A percentile compares a stretch with the other conserved stretches of the same genome.
Evolutionary conservation across 35 echinoderm and acorn worm genomes (phyloP).

Genomic region (Heliocidaris tuberculata): DNA sequence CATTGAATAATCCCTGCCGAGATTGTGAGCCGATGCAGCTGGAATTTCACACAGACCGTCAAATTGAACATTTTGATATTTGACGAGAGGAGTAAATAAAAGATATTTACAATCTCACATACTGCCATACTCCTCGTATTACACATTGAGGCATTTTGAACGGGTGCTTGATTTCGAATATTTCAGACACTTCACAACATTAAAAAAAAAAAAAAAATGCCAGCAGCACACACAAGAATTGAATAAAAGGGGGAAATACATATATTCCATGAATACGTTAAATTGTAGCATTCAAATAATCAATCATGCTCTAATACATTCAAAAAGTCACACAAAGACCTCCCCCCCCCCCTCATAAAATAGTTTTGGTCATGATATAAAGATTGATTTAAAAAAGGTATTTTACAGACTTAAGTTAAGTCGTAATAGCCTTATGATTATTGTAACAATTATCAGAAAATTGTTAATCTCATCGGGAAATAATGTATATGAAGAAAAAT

Average conservation of each 20-base stretch:
- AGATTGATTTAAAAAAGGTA: too few relatives aligned
- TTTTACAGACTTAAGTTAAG: too few relatives aligned
- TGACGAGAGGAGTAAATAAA: not conserved
- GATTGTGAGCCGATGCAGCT: not conserved
- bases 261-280: too few relatives aligned
- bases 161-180: not conserved
- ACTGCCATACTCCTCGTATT: not conserved
- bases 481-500: too few relatives aligned
- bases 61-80: not conserved
- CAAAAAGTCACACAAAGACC: too few relatives aligned
- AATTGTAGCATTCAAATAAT: too few relatives aligned
- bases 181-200: not conserved
- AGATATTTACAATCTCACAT: not conserved
- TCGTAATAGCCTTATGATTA: too few relatives aligned
- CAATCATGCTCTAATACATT: too few relatives aligned
- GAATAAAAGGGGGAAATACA: not conserved
- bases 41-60: slow-evolving; percentile 2
- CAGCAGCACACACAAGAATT: not conserved
- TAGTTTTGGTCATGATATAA: too few relatives aligned
- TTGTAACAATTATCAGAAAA: too few relatives aligned
- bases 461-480: too few relatives aligned
- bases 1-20: not conserved
- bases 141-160: not conserved
- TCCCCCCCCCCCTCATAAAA: too few relatives aligned
- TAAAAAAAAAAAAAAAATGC: not conserved